Conservation (phyloP, 2,797 vertebrate genomes). For the Zalophus californianus region DNA sequence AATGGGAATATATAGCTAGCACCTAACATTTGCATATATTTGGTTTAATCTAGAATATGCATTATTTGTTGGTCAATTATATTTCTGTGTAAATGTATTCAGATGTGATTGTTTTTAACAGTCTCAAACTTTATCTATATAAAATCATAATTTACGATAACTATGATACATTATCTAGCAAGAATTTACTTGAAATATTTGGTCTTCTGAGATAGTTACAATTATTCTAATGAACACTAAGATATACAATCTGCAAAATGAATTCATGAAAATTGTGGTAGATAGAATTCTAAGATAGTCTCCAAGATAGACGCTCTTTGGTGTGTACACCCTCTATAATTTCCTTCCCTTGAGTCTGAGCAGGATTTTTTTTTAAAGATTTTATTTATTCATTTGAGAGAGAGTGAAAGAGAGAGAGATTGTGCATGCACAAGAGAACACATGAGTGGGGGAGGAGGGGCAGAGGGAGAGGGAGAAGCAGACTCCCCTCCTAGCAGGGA, state of each 20-base stretch:
- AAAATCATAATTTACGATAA: not conserved
- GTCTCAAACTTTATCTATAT: slow-evolving; percentile 32
- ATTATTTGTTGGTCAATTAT: not conserved
- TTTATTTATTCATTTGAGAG: no score
- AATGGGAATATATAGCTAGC: not conserved
- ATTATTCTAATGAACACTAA: not conserved
- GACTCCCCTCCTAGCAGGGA: no score
- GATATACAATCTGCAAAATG: not conserved
- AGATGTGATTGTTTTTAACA: not conserved
- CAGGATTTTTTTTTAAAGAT: no score
- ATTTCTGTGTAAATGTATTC: not conserved
- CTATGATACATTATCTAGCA: not conserved
- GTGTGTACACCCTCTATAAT: not conserved
- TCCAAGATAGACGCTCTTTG: not conserved
- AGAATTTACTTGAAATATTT: not conserved
- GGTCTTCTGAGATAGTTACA: slow-evolving; percentile 12
- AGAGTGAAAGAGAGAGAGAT: no score
- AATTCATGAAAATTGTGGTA: not conserved
- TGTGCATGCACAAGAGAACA: no score
- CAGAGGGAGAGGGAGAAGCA: no score
- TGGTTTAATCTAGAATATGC: not conserved
- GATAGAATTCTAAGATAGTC: not conserved
- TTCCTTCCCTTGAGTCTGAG: not conserved
- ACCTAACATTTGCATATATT: not conserved
- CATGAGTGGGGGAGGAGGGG: no score